These are phyloP conservation scores for Hyperopisus bebe DNA, from an alignment of 2,113 vertebrate genomes.

Conservation along the genomic window DNA sequence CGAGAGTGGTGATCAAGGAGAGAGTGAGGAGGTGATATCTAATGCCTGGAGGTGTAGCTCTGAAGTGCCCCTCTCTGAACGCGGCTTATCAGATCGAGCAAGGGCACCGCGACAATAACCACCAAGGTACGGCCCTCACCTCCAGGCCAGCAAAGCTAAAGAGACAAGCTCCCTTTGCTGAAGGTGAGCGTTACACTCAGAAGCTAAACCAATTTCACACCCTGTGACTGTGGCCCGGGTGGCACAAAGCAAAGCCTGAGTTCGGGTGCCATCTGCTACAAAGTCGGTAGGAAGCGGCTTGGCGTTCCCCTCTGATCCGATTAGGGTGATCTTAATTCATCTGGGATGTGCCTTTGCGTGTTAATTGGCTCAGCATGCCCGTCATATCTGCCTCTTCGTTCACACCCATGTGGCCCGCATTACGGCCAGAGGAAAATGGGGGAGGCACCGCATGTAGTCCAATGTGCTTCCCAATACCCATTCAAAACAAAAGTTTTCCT, in stretches of 20 bases:
- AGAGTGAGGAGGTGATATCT: neutral
- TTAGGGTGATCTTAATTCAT: slow-evolving; percentile 70
- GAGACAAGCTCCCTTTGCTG: slow-evolving; percentile 52
- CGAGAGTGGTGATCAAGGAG: slow-evolving; percentile 21
- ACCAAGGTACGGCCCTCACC: slow-evolving; percentile 50
- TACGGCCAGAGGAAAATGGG: neutral
- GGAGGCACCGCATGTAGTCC: neutral
- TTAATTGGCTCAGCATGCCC: slow-evolving; percentile 69
- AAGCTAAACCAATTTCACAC: slow-evolving; percentile 73
- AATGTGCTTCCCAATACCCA: neutral
- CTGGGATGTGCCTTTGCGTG: slow-evolving; percentile 65
- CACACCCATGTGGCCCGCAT: slow-evolving; percentile 38
- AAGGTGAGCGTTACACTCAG: slow-evolving; percentile 51
- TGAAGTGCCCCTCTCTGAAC: slow-evolving; percentile 25
- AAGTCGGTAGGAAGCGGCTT: slow-evolving; percentile 60
- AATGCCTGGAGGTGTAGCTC: neutral
- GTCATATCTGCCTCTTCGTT: slow-evolving; percentile 53
- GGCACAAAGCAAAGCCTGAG: slow-evolving; percentile 53
- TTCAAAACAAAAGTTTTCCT: neutral
- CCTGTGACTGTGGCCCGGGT: slow-evolving; percentile 51
- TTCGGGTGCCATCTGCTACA: slow-evolving; percentile 62
- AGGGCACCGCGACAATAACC: slow-evolving; percentile 48
- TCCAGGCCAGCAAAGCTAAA: slow-evolving; percentile 48
- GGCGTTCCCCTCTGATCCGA: slow-evolving; percentile 66
- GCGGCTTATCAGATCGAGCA: slow-evolving; percentile 36